Base-by-base conservation (phyloP, 2,888 invertebrate species). In the Netelia virgata region DNA sequence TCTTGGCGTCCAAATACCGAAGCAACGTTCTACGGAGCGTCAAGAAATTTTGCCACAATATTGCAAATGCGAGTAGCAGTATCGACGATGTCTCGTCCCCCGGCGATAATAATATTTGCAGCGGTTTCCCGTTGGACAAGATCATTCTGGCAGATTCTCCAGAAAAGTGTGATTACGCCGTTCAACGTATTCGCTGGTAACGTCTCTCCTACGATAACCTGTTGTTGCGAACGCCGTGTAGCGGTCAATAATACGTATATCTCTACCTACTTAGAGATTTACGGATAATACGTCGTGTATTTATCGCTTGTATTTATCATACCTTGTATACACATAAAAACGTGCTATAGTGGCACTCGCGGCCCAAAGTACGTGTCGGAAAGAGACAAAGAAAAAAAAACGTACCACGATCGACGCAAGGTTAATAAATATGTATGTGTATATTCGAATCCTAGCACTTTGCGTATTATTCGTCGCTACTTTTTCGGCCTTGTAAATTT, bases 151-250 rank as follows among this genome's bases (percentile, higher is more conserved):
- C 90, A 11, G 93, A 93, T 88, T 91, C 93, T 43, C 89, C 89
- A 81, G 92, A 93, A 86, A 91, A 92, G 86, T 93, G 93, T 84
- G 92, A 93, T 89, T 91, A 92, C 85, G 93, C 93, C 84, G 89
- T 93, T 89, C 91, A 93, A 88, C 90, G 91, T 90, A 92, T 93
- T 91, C 90, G 89, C 89, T 87, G 91, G 93, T 93, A 91, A 91
- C 87, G 72, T 59, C 80, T 53, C 10, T 41, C 81, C 64, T 50
- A 23, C 69, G 57, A 3, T 36, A 36, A 36, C 36, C 36, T 36
- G 36, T 70, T 75, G 70, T 11, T 57, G 23, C 14, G 9, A 72
- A 50, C 43, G 20, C 6, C n/a, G 6, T 36, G 36, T 36, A 36
- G 36, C 36, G 36, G 36, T 6, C 0, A 36, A 36, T 36, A 36